These are phyloP conservation scores for Echinops telfairi DNA, from an alignment of 2,113 vertebrate species.

Conservation along the genomic window DNA sequence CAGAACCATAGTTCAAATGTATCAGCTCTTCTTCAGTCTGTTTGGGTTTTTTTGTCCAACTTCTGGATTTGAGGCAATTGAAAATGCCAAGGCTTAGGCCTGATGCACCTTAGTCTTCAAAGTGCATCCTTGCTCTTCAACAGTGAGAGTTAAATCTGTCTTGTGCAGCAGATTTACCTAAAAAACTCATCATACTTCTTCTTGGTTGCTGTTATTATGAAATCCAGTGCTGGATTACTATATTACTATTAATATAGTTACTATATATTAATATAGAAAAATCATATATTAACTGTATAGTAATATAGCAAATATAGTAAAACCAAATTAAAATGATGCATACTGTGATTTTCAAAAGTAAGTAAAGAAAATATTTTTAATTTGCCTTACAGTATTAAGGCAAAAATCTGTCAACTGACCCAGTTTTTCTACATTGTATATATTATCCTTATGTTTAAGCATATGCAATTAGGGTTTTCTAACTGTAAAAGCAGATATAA, in stretches of 20 bases:
- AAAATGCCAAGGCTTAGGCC: background rate
- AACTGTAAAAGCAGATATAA: background rate
- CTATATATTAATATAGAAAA: no score
- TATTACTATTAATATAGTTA: no score
- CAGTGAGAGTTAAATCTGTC: background rate
- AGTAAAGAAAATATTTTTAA: background rate
- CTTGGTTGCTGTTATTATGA: no score
- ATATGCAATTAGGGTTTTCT: background rate
- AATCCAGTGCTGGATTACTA: no score
- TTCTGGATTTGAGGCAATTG: background rate
- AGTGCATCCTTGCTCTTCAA: background rate
- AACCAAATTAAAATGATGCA: no score
- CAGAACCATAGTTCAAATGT: no score
- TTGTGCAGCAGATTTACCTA: no score
- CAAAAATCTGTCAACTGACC: background rate
- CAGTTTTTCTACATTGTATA: background rate
- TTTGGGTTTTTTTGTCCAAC: background rate
- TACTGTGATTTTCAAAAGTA: background rate
- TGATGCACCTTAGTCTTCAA: background rate
- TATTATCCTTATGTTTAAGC: background rate
- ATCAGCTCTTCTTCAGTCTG: background rate
- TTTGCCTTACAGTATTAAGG: background rate
- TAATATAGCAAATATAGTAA: no score
- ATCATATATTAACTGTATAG: no score
- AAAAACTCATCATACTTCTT: no score